Evolutionary conservation across 2,888 invertebrate species (phyloP), one percentile per base, ranked within the genome.

Genomic region (Chymomyza fuscimana): DNA sequence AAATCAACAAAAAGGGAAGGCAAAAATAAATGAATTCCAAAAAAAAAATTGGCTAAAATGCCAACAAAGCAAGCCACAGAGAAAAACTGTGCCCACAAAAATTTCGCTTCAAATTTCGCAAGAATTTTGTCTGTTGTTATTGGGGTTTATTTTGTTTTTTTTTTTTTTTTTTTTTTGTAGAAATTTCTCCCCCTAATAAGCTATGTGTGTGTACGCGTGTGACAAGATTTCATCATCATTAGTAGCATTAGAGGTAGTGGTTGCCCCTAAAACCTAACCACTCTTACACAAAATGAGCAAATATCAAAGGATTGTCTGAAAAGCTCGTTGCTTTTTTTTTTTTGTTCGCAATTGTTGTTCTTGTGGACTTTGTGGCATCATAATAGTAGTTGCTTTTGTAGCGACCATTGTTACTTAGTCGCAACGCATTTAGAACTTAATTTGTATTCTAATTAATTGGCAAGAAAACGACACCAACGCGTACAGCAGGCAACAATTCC

Each of bases 381-480:
- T 54, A 54, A 22, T 54, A 19, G 54, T 54, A 19, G 16, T 54
- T 70, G 65, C 63, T 74, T 64, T 67, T 58, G 64, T 64, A 72
- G 73, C 76, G 62, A 63, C 73, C 77, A 46, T 59, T 67, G 85
- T 81, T 87, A 86, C 78, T 79, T 74, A 77, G 87, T 74, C 81
- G 86, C 80, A 82, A 85, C 80, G 87, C 87, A 82, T 82, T 82
- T 82, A 82, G 82, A 87, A 82, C 82, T 82, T 87, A 87, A 82
- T 82, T 82, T 46, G 40, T 46, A 82, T 82, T 83, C 86, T 87
- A 82, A 82, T 81, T 81, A 81, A 81, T 87, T 82, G 86, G 81
- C 86, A 82, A 86, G 72, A 82, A 80, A 87, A 74, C 72, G 63
- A 76, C 72, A 72, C 61, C 73, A 70, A 69, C 59, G 70, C 65